Evolutionary conservation across 2,888 invertebrate genomes (phyloP).

Genomic region (Athalia circularis): DNA sequence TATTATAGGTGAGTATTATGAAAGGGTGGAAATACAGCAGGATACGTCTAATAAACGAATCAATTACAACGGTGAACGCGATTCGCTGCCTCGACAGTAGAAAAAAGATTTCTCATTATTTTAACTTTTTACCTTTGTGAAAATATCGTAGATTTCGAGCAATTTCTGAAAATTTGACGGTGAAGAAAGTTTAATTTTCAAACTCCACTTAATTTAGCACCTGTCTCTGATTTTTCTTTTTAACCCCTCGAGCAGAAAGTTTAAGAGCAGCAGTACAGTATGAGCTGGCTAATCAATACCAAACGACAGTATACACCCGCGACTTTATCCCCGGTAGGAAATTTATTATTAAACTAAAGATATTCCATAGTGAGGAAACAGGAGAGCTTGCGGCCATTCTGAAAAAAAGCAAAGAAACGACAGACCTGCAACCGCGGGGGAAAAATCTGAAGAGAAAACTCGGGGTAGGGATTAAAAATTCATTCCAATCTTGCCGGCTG

Average conservation of each 20-base stretch:
- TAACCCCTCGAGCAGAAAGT: too few relatives aligned
- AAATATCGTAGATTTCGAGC: neutral
- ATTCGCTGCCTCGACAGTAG: too few relatives aligned
- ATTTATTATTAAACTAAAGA: too few relatives aligned
- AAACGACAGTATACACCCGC: too few relatives aligned
- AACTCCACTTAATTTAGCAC: constrained; percentile 22
- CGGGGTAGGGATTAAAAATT: constrained; percentile 30
- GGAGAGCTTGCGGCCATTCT: too few relatives aligned
- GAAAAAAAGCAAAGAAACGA: neutral
- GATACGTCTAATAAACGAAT: too few relatives aligned
- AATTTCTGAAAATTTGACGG: neutral
- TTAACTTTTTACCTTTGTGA: neutral
- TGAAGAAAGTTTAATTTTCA: neutral
- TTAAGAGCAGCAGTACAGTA: too few relatives aligned
- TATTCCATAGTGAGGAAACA: neutral
- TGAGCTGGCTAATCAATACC: too few relatives aligned
- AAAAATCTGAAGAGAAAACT: constrained; percentile 23
- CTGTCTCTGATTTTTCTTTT: neutral
- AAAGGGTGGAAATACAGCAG: too few relatives aligned
- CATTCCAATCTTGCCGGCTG: constrained; percentile 37
- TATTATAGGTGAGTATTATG: too few relatives aligned
- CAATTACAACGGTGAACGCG: too few relatives aligned
- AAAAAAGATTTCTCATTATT: neutral
- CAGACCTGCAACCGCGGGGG: neutral
- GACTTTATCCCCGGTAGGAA: too few relatives aligned